Evolutionary conservation across 2,888 invertebrate species (phyloP).

Genomic region (Drosophila seclusa): DNA sequence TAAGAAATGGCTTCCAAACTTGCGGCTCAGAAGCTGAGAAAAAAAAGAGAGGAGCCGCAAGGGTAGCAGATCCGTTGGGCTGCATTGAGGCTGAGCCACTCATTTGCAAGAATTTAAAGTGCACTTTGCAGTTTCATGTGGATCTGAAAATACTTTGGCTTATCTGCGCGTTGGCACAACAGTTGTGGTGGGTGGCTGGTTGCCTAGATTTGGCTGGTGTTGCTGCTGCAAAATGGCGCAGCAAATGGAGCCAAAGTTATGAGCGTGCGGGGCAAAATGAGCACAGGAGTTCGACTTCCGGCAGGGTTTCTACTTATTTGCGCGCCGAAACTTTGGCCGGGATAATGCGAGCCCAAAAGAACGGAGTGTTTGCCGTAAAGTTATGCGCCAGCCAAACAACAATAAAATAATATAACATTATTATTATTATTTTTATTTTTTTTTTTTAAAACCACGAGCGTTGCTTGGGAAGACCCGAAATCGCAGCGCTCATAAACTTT

Average conservation of each 20-base stretch:
- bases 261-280: constrained; percentile 35
- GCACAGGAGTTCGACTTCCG: constrained; percentile 54
- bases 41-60: not conserved
- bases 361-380: constrained; percentile 76
- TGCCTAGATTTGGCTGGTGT: constrained; percentile 10
- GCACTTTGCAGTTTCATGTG: constrained; percentile 77
- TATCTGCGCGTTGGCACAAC: constrained; percentile 54
- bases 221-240: constrained; percentile 57
- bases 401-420: constrained; percentile 79
- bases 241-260: constrained; percentile 76
- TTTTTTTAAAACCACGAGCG: constrained; percentile 5
- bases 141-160: constrained; percentile 65
- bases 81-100: constrained; percentile 50
- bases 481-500: constrained; percentile 69
- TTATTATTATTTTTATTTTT: constrained; percentile 19
- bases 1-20: constrained; percentile 14
- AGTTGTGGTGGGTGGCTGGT: constrained; percentile 15
- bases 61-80: constrained; percentile 13
- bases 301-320: constrained; percentile 62
- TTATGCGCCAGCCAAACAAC: constrained; percentile 76
- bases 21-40: not conserved
- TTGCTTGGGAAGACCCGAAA: constrained; percentile 49
- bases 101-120: constrained; percentile 84
- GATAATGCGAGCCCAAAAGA: constrained; percentile 63
- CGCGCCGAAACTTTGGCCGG: constrained; percentile 63